phyloP scores from a whole-genome alignment of 2,797 vertebrate species.

The Pelochelys cantorii region DNA sequence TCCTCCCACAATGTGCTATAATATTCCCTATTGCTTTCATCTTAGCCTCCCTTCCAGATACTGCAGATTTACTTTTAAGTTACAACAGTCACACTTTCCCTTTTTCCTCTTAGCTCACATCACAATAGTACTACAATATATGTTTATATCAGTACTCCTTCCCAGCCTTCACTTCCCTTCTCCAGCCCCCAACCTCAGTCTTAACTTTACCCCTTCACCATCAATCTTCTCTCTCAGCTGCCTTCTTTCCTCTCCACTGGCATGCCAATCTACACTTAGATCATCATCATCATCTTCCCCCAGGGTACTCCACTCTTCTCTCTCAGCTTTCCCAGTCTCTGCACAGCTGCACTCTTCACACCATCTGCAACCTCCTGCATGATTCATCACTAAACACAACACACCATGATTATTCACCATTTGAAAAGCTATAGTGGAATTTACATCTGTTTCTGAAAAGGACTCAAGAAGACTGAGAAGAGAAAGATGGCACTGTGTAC shows the following conservation, averaged over 20 bases:
- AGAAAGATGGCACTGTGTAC: conserved; percentile 53
- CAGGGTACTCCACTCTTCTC: accelerated
- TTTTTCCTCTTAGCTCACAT: background rate
- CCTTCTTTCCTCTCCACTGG: background rate
- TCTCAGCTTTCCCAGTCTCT: conserved; percentile 25
- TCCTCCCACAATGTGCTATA: background rate
- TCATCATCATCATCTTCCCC: background rate
- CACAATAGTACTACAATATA: background rate
- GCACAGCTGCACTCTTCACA: conserved; percentile 66
- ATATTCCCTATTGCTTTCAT: background rate
- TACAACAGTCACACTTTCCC: background rate
- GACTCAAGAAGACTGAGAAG: conserved; percentile 55
- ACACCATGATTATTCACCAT: conserved; percentile 72
- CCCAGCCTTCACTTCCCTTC: background rate
- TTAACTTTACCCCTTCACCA: background rate
- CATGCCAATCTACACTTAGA: conserved; percentile 16
- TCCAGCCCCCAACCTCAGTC: background rate
- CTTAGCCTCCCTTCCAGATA: background rate
- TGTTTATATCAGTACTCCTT: background rate
- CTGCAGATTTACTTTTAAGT: accelerated
- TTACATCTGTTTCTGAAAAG: conserved; percentile 72
- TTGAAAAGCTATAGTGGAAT: conserved; percentile 72
- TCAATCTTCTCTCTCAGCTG: conserved; percentile 12
- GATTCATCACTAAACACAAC: conserved; percentile 67
- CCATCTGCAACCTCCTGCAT: conserved; percentile 63